Conservation (phyloP, 2,113 vertebrate species). For the rat (Rattus norvegicus) region DNA sequence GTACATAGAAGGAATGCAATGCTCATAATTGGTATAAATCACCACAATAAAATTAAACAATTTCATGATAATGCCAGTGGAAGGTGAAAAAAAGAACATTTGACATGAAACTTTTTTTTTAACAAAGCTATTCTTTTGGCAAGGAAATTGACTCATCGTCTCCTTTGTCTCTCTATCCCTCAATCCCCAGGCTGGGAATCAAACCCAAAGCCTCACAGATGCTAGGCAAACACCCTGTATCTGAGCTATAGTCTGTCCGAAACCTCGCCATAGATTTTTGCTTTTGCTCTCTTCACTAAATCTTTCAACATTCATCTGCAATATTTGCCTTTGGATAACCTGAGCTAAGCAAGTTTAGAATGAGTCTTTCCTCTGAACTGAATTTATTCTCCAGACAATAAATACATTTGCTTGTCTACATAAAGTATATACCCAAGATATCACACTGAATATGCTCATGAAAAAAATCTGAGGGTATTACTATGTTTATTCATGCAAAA, state of each 20-base stretch:
- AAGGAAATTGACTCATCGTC: neutral
- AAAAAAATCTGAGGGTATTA: conserved; percentile 5
- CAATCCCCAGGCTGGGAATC: neutral
- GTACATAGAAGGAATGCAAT: neutral
- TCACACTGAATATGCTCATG: neutral
- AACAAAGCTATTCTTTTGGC: neutral
- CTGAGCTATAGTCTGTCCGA: neutral
- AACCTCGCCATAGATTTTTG: neutral
- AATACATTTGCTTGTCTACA: neutral
- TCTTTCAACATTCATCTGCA: neutral
- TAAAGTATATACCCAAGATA: neutral
- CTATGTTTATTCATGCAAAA: conserved; percentile 4
- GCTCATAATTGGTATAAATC: neutral
- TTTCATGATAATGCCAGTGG: neutral
- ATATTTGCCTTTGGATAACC: neutral
- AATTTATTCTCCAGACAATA: neutral
- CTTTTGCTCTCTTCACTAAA: neutral
- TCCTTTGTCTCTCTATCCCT: no score
- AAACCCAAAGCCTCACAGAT: neutral
- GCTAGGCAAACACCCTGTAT: neutral
- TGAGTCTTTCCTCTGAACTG: neutral
- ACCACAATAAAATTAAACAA: neutral
- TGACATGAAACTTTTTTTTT: neutral
- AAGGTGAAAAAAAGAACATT: neutral
- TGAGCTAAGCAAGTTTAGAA: neutral